phyloP scores from a whole-genome alignment of 2,888 invertebrate genomes.

The Trichopria drosophilae region DNA sequence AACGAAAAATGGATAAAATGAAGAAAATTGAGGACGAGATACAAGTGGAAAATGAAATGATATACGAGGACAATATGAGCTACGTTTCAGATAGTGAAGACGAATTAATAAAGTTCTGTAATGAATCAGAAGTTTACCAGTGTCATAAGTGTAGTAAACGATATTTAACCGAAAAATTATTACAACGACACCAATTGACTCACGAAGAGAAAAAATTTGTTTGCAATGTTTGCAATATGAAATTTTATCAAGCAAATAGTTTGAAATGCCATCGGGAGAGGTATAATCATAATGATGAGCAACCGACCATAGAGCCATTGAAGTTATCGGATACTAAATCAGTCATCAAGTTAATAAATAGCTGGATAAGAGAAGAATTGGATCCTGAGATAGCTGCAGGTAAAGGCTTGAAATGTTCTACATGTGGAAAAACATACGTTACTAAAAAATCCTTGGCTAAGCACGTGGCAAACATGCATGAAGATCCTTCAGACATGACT shows the following conservation, averaged over 20 bases:
- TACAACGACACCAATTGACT: conserved; percentile 37
- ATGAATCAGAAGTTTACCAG: conserved; percentile 23
- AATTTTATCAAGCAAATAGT: conserved; percentile 43
- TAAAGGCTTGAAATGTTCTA: conserved; percentile 45
- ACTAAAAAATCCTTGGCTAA: conserved; percentile 47
- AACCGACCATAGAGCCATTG: conserved; percentile 30
- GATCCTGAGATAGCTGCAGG: conserved; percentile 47
- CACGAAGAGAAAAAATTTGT: conserved; percentile 40
- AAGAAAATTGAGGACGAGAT: conserved; percentile 7
- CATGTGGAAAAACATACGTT: conserved; percentile 48
- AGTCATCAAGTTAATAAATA: conserved; percentile 48
- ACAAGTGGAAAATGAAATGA: background rate
- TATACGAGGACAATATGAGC: conserved; percentile 23
- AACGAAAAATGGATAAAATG: conserved; percentile 38
- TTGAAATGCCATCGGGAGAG: conserved; percentile 42
- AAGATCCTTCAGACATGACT: too few relatives aligned
- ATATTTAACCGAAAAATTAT: conserved; percentile 34
- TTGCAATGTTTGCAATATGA: conserved; percentile 46
- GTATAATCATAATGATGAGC: conserved; percentile 38
- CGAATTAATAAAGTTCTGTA: conserved; percentile 4
- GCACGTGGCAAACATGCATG: conserved; percentile 42
- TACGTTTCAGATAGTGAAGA: conserved; percentile 19
- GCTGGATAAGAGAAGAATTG: conserved; percentile 49
- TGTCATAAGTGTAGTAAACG: conserved; percentile 38
- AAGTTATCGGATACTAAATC: conserved; percentile 45